Evolutionary conservation across 2,888 invertebrate genomes (phyloP).

Genomic region (Dendrolimus houi): DNA sequence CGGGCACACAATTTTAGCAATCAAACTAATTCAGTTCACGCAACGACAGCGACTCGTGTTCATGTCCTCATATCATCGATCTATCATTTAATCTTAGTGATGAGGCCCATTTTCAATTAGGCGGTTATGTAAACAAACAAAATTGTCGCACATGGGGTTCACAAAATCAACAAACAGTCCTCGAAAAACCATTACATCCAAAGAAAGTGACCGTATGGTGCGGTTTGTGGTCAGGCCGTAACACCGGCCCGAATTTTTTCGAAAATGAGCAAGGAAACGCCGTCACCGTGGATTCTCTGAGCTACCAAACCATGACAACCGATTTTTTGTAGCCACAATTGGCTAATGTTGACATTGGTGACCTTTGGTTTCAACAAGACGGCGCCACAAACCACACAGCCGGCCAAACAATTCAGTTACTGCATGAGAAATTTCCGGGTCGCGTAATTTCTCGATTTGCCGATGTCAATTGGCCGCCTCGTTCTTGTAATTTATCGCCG

Average conservation of each 20-base stretch:
- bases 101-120: neutral
- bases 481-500: neutral
- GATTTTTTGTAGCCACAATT: neutral
- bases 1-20: no score
- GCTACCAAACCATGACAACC: neutral
- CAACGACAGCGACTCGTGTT: no score
- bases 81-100: no score
- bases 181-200: neutral
- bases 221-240: neutral
- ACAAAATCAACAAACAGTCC: neutral
- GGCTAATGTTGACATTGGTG: neutral
- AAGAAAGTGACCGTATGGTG: neutral
- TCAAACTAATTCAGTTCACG: no score
- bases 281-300: neutral
- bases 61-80: no score
- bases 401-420: neutral
- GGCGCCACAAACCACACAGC: neutral
- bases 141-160: neutral
- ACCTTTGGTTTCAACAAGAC: neutral
- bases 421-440: neutral
- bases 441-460: neutral
- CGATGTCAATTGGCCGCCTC: neutral
- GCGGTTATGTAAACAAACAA: neutral
- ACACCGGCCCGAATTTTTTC: neutral
- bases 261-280: neutral